Base-by-base conservation (phyloP, 2,888 invertebrate genomes). In the Eumacrocentrus americanus region DNA sequence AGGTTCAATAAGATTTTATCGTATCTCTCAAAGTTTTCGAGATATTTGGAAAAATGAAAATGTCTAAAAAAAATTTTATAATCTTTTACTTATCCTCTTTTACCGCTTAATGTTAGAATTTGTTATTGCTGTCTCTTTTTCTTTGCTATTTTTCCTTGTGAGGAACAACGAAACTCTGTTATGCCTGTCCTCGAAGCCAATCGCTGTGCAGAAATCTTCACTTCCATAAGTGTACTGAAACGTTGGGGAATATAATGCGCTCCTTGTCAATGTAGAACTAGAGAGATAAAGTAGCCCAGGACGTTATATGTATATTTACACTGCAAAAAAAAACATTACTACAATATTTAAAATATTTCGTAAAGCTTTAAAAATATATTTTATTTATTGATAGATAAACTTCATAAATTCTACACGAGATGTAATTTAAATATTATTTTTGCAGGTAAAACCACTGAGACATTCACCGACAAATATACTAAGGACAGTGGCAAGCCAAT, bases 361-460 rank as follows among this genome's bases (percentile, higher is more conserved):
- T 29, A 29, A 6, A 29, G 29, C 5, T 29, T 6, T 29, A 29
- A 29, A 29, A 29, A 29, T 6, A 29, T 29, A 4, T 9, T 18
- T 38, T 1, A 40, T 35, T 37, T 37, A 23, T 18, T n/a, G 4
- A 37, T 29, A 29, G 9, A 29, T n/a, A 44, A 44, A 44, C n/a
- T n/a, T n/a, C n/a, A n/a, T 11, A 44, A 14, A 40, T 29, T 9
- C 4, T 23, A 14, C 23, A 25, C 6, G 11, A 12, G 23, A 6
- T 22, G 18, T 16, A 16, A 34, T 34, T 7, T 42, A 37, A 47
- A n/a, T 50, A 53, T 44, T 59, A 37, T 60, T 34, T 22, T 56
- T 53, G 20, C 66, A 77, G 78, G 72, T 1, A 79, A 73, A 61
- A 74, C 72, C 61, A 63, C 23, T 61, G 78, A 78, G 34, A 61